These are phyloP conservation scores for Amorpha juglandis DNA, from an alignment of 2,888 invertebrate genomes.

Conservation along the genomic window DNA sequence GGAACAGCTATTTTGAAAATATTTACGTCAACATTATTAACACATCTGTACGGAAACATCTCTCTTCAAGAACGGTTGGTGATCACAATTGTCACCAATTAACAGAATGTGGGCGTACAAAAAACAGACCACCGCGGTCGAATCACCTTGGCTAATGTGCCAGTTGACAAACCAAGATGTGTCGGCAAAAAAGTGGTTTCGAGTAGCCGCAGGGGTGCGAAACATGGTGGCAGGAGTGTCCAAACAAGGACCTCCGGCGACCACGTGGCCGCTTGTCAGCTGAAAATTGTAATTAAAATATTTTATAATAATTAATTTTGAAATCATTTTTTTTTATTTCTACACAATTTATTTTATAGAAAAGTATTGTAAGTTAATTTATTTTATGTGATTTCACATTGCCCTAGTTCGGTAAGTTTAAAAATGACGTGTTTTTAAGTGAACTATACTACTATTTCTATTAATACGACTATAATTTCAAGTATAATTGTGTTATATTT, in stretches of 20 bases:
- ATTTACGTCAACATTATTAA: constrained; percentile 47
- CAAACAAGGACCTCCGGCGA: constrained; percentile 71
- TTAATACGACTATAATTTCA: too few relatives aligned
- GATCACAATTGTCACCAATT: constrained; percentile 82
- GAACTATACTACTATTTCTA: too few relatives aligned
- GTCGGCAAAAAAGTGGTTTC: constrained; percentile 62
- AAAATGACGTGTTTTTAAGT: too few relatives aligned
- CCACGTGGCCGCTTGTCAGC: constrained; percentile 50
- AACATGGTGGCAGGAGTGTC: constrained; percentile 64
- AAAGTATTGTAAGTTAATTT: too few relatives aligned
- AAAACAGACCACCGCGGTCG: constrained; percentile 76
- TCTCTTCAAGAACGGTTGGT: constrained; percentile 70
- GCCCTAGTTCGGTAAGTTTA: too few relatives aligned
- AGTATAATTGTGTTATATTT: too few relatives aligned
- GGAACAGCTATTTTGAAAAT: constrained; percentile 24
- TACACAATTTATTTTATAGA: neutral
- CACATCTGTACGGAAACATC: constrained; percentile 78
- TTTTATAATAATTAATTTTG: neutral
- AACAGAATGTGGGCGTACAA: constrained; percentile 63
- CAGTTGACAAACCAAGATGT: constrained; percentile 75
- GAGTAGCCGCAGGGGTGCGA: constrained; percentile 71
- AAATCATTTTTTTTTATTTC: too few relatives aligned
- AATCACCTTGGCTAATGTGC: constrained; percentile 81
- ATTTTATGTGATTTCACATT: too few relatives aligned
- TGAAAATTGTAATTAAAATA: neutral